phyloP scores from a whole-genome alignment of 2,797 vertebrate genomes.

The Spinibarbus caldwelli region DNA sequence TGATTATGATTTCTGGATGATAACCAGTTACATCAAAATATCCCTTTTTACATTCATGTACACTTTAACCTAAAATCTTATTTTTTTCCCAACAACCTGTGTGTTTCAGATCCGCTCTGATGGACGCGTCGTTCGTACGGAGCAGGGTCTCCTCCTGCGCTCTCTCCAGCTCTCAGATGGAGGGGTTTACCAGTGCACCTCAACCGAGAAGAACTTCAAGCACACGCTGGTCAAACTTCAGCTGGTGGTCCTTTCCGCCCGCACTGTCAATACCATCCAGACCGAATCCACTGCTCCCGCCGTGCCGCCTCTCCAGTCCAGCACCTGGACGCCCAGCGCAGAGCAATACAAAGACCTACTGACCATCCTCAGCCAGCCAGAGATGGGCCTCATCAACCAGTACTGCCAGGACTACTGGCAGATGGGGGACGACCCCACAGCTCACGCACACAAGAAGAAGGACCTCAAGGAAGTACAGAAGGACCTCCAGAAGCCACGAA shows the following conservation, averaged over 20 bases:
- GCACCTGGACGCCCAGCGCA: conserved; percentile 83
- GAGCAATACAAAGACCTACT: conserved; percentile 94
- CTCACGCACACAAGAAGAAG: conserved; percentile 78
- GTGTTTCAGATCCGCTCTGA: conserved; percentile 82
- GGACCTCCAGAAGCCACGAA: conserved; percentile 95
- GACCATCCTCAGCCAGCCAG: conserved; percentile 94
- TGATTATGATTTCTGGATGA: too few relatives aligned
- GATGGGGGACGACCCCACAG: conserved; percentile 79
- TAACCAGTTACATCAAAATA: neutral
- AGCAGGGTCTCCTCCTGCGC: conserved; percentile 92
- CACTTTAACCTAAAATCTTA: neutral
- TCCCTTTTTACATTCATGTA: neutral
- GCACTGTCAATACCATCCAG: conserved; percentile 87
- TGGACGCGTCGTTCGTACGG: conserved; percentile 90
- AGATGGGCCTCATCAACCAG: conserved; percentile 98
- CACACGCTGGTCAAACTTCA: conserved; percentile 91
- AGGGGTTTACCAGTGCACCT: conserved; percentile 94
- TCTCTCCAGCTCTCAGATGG: conserved; percentile 89
- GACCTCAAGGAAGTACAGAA: conserved; percentile 85
- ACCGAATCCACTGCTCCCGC: conserved; percentile 73
- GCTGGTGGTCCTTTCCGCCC: conserved; percentile 89
- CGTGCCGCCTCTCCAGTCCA: conserved; percentile 73
- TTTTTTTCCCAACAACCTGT: neutral
- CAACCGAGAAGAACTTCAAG: conserved; percentile 99
- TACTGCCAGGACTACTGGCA: conserved; percentile 99